Conservation (phyloP, 2,797 vertebrate species). For the Platalea minor region DNA sequence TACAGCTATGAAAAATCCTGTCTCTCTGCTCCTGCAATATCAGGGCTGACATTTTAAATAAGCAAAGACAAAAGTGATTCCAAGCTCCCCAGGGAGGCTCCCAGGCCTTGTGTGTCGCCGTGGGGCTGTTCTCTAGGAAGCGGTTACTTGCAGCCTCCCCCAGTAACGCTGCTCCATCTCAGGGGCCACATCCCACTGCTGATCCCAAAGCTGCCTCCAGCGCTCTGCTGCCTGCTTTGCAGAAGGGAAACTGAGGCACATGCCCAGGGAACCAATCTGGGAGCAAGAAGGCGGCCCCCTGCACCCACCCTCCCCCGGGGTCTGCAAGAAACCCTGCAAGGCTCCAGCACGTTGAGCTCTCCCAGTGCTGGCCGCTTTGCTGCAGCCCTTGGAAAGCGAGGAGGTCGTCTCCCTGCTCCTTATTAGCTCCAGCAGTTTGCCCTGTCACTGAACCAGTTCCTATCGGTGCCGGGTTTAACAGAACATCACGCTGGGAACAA, state of each 20-base stretch:
- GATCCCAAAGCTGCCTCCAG: background rate
- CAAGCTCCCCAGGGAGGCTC: background rate
- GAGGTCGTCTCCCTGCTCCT: background rate
- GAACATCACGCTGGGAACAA: background rate
- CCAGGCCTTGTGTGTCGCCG: background rate
- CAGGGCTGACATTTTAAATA: background rate
- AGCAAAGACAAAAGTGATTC: background rate
- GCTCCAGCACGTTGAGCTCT: background rate
- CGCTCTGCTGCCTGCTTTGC: background rate
- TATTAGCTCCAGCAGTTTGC: background rate
- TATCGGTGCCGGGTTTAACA: background rate
- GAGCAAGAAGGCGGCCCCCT: background rate
- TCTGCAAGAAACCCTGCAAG: background rate
- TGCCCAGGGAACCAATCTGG: fast-evolving
- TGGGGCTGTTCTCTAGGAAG: background rate
- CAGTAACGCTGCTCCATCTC: fast-evolving
- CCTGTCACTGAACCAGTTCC: background rate
- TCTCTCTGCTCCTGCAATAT: background rate
- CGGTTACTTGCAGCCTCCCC: too few relatives aligned
- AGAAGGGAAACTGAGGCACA: background rate
- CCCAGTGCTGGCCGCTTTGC: fast-evolving
- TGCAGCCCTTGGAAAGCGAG: background rate
- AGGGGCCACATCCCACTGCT: background rate
- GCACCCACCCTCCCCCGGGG: background rate
- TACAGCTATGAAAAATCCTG: background rate